Evolutionary conservation across 1,140 invertebrate genomes (phyloP), one percentile per base, ranked within the genome.

Genomic region (Leptinotarsa undecemlineata): DNA sequence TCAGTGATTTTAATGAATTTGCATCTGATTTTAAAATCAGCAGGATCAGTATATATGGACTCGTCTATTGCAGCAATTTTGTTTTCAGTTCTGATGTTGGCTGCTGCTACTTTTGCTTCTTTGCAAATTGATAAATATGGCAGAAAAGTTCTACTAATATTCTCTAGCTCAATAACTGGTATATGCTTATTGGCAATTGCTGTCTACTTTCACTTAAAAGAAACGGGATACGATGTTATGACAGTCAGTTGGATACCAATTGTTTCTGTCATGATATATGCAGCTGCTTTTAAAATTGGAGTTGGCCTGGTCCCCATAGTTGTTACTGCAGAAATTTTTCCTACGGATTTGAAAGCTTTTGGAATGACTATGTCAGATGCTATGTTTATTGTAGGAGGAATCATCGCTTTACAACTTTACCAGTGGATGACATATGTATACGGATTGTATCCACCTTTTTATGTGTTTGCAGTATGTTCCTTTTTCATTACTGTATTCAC

Each of bases 401-500:
- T 93, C 78, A 66, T 92, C n/a, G 88, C 92, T 1, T 92, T 92
- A 13, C 90, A 90, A 80, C 87, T 89, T 74, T 94, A 91, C 42
- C 42, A 47, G 6, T 42, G 15, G n/a, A 64, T 79, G n/a, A 66
- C n/a, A 33, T 5, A 72, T 8, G 23, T 33, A 33, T 79, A 72
- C 51, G 76, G 78, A 42, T 69, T 76, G 20, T 63, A 78, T 60
- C 74, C 68, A 20, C 78, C 78, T 68, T 79, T 79, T 74, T 79
- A 78, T 70, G 17, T 79, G 3, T 79, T 79, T 60, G 63, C 67
- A 48, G 61, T 8, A 13, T 71, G 51, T 51, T 68, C 71, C 70
- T 71, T 79, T 26, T 20, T 72, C 11, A 67, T 71, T 1, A 60
- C 72, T 4, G 15, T 72, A 17, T 78, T 79, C 47, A 71, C 57